Base-by-base conservation (phyloP, 2,797 vertebrate species). In the Hoplostethus mediterraneus region DNA sequence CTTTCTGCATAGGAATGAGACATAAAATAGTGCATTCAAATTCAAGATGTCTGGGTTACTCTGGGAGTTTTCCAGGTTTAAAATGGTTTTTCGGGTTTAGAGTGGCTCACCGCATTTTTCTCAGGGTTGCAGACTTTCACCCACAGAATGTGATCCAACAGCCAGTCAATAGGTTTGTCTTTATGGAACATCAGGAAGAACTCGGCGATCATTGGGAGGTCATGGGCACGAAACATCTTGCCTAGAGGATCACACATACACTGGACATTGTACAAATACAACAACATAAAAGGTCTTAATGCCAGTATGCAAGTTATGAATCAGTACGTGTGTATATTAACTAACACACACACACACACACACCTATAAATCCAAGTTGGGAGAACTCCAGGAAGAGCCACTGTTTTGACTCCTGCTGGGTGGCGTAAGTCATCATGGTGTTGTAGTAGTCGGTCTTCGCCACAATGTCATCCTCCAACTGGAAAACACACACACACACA, bases 171-270 rank as follows among this genome's bases (percentile, higher is more conserved):
- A 0, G 97, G 97, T 81, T 97, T 98, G 86, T 97, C 96, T 88
- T 91, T 95, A 90, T 97, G 93, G 85, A 98, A 98, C 97, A 98
- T 98, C 81, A 98, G 90, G 86, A 98, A 95, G 85, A 98, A 98
- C 0, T 94, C 94, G 11, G 94, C 89, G 54, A 98, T 81, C 54
- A 94, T 73, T 3, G 92, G 92, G 45, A 99, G 90, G 73, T 97
- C 94, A 12, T 88, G 77, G 4, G 93, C 82, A 69, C 87, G 91
- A 73, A 94, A 96, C 92, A 99, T 61, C 79, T 95, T 96, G 36
- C 95, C 97, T 98, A 80, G 54, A 67, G 58, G 51, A 42, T 42
- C 3, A 13, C 14, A 77, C n/a, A 65, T n/a, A 65, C 4, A 51
- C 53, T 49, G 47, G 17, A 16, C 21, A 11, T 52, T 13, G 42